phyloP scores from a whole-genome alignment of 1,140 invertebrate species.

The Scaptomyza pallida region DNA sequence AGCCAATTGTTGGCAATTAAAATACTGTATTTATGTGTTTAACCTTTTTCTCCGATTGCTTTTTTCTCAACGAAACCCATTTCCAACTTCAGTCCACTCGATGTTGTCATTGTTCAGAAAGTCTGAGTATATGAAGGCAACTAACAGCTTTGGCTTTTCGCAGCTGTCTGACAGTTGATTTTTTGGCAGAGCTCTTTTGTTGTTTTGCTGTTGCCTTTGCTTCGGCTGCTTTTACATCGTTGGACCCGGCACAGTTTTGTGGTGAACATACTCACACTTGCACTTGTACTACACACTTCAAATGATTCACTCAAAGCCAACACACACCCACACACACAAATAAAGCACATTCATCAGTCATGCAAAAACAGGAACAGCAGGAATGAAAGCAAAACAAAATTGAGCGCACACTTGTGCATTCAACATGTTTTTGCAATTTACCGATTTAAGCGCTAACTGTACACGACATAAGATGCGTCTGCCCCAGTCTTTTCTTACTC shows the following conservation, averaged over 20 bases:
- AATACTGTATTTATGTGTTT: background rate
- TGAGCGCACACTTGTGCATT: slow-evolving; percentile 41
- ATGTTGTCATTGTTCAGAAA: slow-evolving; percentile 3
- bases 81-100: background rate
- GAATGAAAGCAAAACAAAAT: slow-evolving; percentile 34
- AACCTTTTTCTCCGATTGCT: no score
- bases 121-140: slow-evolving; percentile 12
- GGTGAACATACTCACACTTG: slow-evolving; percentile 28
- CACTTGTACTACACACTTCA: background rate
- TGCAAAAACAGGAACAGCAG: slow-evolving; percentile 43
- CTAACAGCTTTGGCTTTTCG: slow-evolving; percentile 8
- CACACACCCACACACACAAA: slow-evolving; percentile 53
- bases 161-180: slow-evolving; percentile 26
- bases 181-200: slow-evolving; percentile 56
- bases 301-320: slow-evolving; percentile 32
- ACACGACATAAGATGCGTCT: slow-evolving; percentile 36
- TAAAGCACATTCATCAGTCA: slow-evolving; percentile 73
- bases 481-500: slow-evolving; percentile 1
- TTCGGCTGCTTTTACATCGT: slow-evolving; percentile 36
- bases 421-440: slow-evolving; percentile 79
- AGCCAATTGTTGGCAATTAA: no score
- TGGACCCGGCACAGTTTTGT: slow-evolving; percentile 32
- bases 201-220: slow-evolving; percentile 58
- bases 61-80: no score
- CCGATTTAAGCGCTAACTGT: slow-evolving; percentile 69